These are phyloP conservation scores for Lasioglossum calceatum DNA, from an alignment of 2,888 invertebrate species.

Conservation along the genomic window DNA sequence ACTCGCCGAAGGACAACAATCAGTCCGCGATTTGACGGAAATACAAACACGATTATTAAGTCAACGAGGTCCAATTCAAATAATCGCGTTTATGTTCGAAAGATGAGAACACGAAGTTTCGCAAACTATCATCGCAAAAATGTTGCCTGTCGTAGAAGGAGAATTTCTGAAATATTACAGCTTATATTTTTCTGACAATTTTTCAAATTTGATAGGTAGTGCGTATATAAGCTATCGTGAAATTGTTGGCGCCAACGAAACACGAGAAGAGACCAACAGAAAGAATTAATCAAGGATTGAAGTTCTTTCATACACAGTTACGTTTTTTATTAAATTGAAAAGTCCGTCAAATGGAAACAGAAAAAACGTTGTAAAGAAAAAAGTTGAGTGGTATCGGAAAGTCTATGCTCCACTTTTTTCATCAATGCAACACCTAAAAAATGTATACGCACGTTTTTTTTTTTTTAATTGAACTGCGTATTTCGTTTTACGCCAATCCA, in stretches of 20 bases:
- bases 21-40: not conserved
- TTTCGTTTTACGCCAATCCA: not conserved
- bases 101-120: not conserved
- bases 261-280: not conserved
- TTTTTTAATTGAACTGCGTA: not conserved
- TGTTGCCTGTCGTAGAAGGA: not conserved
- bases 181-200: not conserved
- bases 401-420: not conserved
- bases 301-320: not conserved
- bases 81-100: not conserved
- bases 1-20: not conserved
- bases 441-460: not conserved
- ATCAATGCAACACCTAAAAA: not conserved
- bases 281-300: not conserved
- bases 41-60: not conserved
- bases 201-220: not conserved
- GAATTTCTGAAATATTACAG: not conserved
- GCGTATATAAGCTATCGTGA: not conserved
- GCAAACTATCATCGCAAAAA: not conserved
- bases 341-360: not conserved
- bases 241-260: no score
- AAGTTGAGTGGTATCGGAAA: not conserved
- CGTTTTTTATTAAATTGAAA: not conserved
- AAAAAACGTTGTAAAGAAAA: not conserved
- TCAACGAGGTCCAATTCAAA: not conserved